Evolutionary conservation across 2,888 invertebrate genomes (phyloP).

Genomic region (Allygus modestus): DNA sequence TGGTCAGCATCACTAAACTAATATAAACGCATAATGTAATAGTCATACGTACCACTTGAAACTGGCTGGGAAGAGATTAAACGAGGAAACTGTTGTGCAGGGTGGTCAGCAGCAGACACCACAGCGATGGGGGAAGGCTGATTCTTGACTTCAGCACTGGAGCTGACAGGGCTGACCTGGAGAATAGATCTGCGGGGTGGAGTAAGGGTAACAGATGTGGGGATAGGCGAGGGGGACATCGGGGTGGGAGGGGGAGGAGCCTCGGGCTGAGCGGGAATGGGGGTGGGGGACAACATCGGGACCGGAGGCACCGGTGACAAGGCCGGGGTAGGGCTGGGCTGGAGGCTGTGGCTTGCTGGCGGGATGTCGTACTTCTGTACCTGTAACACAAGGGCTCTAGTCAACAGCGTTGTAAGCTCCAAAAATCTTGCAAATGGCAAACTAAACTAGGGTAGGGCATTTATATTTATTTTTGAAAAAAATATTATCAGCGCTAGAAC

Average conservation of each 20-base stretch:
- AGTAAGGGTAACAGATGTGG: neutral
- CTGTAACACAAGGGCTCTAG: slow-evolving; percentile 26
- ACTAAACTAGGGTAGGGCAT: no score
- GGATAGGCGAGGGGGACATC: slow-evolving; percentile 48
- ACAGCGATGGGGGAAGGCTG: slow-evolving; percentile 7
- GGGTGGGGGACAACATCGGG: slow-evolving; percentile 36
- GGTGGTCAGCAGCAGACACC: neutral
- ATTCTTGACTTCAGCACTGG: neutral
- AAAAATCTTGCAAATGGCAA: no score
- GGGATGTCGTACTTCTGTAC: slow-evolving; percentile 81
- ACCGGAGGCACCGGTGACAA: slow-evolving; percentile 23
- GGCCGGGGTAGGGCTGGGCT: slow-evolving; percentile 45
- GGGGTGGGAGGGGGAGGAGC: slow-evolving; percentile 69
- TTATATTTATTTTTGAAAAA: no score
- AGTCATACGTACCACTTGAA: neutral
- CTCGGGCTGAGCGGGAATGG: neutral
- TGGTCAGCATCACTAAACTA: no score
- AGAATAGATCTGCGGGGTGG: slow-evolving; percentile 28
- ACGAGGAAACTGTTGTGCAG: neutral
- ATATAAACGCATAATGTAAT: no score
- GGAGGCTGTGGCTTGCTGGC: slow-evolving; percentile 71
- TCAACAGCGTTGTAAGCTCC: no score
- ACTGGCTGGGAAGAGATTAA: neutral
- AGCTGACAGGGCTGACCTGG: slow-evolving; percentile 48
- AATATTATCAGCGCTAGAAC: no score